Evolutionary conservation across 2,888 invertebrate species (phyloP).

Genomic region (Exocentrus adspersus): DNA sequence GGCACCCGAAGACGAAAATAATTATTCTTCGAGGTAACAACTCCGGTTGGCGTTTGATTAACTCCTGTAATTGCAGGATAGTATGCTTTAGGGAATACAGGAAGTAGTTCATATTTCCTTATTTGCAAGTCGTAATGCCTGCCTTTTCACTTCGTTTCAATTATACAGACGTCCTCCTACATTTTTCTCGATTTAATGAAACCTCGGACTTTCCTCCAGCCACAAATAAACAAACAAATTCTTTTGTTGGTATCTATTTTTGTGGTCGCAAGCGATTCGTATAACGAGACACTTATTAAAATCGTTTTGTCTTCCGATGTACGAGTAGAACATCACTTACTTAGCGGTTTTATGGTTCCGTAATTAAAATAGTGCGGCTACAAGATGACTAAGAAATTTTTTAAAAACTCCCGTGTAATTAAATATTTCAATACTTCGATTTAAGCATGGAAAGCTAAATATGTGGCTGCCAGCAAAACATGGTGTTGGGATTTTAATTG

Average conservation of each 20-base stretch:
- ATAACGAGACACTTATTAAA: not conserved
- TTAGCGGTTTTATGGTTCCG: not conserved
- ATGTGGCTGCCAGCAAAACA: not conserved
- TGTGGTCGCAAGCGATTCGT: not conserved
- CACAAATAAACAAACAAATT: not conserved
- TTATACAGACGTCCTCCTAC: no score
- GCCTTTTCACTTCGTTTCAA: no score
- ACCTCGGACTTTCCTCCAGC: no score
- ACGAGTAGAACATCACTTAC: not conserved
- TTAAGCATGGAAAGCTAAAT: slow-evolving; percentile 6
- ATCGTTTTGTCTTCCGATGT: not conserved
- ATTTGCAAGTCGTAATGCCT: no score
- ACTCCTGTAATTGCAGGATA: no score
- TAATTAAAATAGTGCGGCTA: slow-evolving; percentile 3
- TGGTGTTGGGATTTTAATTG: not conserved
- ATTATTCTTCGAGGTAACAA: no score
- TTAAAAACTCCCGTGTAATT: not conserved
- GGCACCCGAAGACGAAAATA: no score
- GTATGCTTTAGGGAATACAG: no score
- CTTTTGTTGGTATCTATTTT: not conserved
- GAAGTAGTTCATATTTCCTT: no score
- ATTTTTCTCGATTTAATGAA: no score
- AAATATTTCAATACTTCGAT: slow-evolving; percentile 1
- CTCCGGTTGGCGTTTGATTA: no score
- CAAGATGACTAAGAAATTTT: not conserved